Conservation (phyloP, 2,888 invertebrate species). For the Cacoxenus indagator region DNA sequence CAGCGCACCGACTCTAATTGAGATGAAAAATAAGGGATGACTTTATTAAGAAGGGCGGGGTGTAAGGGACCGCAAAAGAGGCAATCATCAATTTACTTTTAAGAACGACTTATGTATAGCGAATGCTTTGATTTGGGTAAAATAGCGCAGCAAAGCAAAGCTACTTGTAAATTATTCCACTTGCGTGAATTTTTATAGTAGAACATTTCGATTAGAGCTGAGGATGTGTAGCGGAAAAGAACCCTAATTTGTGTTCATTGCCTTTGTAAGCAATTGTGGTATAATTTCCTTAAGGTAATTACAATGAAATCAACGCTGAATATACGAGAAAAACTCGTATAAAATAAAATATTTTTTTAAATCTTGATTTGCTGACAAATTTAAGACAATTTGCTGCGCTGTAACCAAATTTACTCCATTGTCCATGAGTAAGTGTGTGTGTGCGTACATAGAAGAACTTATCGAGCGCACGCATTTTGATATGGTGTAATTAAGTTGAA, state of each 20-base stretch:
- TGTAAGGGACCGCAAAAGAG: neutral
- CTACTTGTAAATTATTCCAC: constrained; percentile 16
- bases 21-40: neutral
- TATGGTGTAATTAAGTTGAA: neutral
- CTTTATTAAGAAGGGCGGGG: neutral
- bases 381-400: neutral
- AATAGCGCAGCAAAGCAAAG: neutral
- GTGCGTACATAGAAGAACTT: neutral
- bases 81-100: neutral
- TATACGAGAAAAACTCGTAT: neutral
- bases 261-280: constrained; percentile 41
- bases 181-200: constrained; percentile 15
- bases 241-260: constrained; percentile 22
- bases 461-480: too few relatives aligned
- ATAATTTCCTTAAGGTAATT: constrained; percentile 47
- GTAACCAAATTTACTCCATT: neutral
- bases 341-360: too few relatives aligned
- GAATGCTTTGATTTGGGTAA: constrained; percentile 8
- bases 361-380: neutral
- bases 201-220: too few relatives aligned
- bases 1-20: neutral
- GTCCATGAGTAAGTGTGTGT: neutral
- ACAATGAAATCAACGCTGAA: constrained; percentile 38
- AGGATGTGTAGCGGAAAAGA: neutral
- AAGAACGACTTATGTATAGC: neutral